Evolutionary conservation across 1,140 invertebrate genomes (phyloP).

Genomic region (Hypsibius dujardini): DNA sequence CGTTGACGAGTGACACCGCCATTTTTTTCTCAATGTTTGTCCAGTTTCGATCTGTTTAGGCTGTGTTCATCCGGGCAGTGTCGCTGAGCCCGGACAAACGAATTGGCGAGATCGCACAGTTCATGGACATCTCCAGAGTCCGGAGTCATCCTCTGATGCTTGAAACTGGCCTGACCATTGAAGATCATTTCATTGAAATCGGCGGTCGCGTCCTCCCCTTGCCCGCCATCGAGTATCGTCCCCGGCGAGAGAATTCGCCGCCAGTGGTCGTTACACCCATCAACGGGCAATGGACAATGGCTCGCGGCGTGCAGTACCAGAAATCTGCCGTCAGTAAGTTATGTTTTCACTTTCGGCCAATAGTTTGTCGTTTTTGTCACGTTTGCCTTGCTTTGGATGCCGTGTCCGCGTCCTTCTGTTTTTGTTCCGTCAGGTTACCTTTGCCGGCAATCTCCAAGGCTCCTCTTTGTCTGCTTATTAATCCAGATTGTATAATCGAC

Average conservation of each 20-base stretch:
- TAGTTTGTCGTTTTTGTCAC: not conserved
- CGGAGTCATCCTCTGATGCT: not conserved
- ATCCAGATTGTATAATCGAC: too few species aligned
- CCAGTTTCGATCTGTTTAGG: conserved; percentile 11
- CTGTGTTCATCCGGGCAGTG: not conserved
- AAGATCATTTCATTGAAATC: not conserved
- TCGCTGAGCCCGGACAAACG: not conserved
- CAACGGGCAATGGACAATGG: conserved; percentile 2
- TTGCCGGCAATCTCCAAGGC: too few species aligned
- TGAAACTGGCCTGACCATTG: not conserved
- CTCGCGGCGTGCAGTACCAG: not conserved
- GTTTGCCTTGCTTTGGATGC: too few species aligned
- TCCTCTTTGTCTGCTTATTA: too few species aligned
- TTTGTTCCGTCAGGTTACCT: too few species aligned
- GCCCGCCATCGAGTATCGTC: not conserved
- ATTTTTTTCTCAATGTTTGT: not conserved
- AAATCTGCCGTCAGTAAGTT: not conserved
- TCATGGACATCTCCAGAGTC: not conserved
- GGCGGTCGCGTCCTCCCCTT: not conserved
- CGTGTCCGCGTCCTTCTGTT: too few species aligned
- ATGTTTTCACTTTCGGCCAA: not conserved
- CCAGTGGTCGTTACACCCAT: not conserved
- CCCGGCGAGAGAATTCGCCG: not conserved
- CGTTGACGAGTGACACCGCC: not conserved
- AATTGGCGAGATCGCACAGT: not conserved